Percentiles rank a stretch among this genome's conserved stretches.
phyloP scores from a whole-genome alignment of 35 echinoderm and acorn worm species.

The Hemicentrotus pulcherrimus region DNA sequence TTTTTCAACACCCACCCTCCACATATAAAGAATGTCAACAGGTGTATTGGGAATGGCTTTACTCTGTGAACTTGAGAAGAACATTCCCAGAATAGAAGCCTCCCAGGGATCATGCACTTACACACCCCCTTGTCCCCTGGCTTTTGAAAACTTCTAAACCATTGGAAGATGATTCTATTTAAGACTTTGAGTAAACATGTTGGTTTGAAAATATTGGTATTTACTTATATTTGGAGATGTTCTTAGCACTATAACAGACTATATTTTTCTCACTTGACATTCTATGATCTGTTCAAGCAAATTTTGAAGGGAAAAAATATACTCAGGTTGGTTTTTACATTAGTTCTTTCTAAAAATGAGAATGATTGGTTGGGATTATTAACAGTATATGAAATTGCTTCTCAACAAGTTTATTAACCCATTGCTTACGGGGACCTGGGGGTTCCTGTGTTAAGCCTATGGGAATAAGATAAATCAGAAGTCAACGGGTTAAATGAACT shows the following conservation, averaged over 20 bases:
- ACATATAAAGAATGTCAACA: not conserved
- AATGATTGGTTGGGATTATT: not conserved
- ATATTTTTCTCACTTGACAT: not conserved
- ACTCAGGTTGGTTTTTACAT: not conserved
- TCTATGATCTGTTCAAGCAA: not conserved
- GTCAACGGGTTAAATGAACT: not conserved
- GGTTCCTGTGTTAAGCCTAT: too few species aligned
- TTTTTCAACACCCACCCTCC: not conserved
- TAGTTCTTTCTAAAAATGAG: too few species aligned
- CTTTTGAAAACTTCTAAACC: not conserved
- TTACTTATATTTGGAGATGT: too few species aligned
- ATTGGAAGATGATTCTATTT: not conserved
- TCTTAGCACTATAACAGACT: too few species aligned
- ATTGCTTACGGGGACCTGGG: too few species aligned
- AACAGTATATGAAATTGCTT: not conserved
- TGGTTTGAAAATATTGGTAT: not conserved
- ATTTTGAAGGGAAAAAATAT: not conserved
- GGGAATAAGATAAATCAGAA: too few species aligned
- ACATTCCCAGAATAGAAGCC: not conserved
- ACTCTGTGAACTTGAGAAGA: not conserved
- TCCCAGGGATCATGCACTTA: not conserved
- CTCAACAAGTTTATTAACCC: too few species aligned
- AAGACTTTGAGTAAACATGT: not conserved
- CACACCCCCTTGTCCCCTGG: not conserved
- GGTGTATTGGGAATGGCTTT: slow-evolving; percentile 1